Percentiles rank a stretch among this genome's conserved stretches.
phyloP scores from a whole-genome alignment of 2,113 vertebrate genomes.

The Prionailurus viverrinus region DNA sequence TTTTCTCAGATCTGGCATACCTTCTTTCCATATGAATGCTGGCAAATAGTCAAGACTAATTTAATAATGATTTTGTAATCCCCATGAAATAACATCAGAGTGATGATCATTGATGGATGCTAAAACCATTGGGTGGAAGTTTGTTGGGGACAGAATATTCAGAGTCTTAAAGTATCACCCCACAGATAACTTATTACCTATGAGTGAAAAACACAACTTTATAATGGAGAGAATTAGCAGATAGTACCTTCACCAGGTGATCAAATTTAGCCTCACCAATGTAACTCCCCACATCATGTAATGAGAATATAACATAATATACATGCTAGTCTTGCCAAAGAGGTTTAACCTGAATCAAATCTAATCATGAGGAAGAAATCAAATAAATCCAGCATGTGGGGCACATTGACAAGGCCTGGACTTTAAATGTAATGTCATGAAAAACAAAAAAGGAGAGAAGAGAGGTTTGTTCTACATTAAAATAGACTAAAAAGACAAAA shows the following conservation, averaged over 20 bases:
- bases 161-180: neutral
- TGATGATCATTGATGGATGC: neutral
- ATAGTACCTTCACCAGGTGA: neutral
- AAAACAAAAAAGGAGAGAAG: neutral
- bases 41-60: neutral
- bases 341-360: slow-evolving; percentile 58
- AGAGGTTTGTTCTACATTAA: slow-evolving; percentile 39
- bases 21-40: slow-evolving; percentile 13
- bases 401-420: neutral
- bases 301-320: neutral
- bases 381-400: slow-evolving; percentile 24
- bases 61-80: slow-evolving; percentile 32
- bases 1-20: slow-evolving; percentile 19
- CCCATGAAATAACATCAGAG: slow-evolving; percentile 21
- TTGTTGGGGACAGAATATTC: neutral
- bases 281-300: neutral
- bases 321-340: neutral
- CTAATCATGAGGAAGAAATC: slow-evolving; percentile 50
- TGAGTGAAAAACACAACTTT: slow-evolving; percentile 38
- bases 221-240: neutral
- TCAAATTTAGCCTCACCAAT: slow-evolving; percentile 47
- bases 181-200: slow-evolving; percentile 24
- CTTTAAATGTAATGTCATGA: slow-evolving; percentile 48
- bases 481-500: slow-evolving; percentile 49
- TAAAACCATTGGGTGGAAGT: slow-evolving; percentile 5